phyloP scores from a whole-genome alignment of 2,888 invertebrate species.

The Tineola bisselliella region DNA sequence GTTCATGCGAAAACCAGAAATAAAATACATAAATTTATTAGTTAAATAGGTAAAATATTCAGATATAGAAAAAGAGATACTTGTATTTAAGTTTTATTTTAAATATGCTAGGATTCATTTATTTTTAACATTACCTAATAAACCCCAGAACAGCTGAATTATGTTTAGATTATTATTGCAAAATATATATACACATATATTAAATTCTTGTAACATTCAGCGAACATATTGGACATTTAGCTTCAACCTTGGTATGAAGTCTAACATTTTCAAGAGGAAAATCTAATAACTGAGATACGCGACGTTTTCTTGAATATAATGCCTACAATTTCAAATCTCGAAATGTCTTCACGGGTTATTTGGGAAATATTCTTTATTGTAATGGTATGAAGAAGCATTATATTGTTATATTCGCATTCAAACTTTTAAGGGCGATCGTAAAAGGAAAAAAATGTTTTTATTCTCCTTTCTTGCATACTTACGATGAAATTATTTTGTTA shows the following conservation, averaged over 20 bases:
- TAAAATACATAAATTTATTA: too few relatives aligned
- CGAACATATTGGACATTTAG: too few relatives aligned
- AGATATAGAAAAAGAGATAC: too few relatives aligned
- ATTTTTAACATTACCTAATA: too few relatives aligned
- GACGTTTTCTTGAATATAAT: conserved; percentile 39
- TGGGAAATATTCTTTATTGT: conserved; percentile 34
- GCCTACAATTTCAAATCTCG: conserved; percentile 50
- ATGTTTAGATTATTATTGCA: too few relatives aligned
- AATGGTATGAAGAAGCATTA: conserved; percentile 15
- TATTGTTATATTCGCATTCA: background rate
- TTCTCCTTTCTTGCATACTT: background rate
- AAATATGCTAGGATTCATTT: too few relatives aligned
- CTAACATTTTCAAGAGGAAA: conserved; percentile 21
- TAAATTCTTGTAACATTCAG: background rate
- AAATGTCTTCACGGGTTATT: conserved; percentile 39
- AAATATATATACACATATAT: background rate
- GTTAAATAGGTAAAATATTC: too few relatives aligned
- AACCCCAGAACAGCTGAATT: too few relatives aligned
- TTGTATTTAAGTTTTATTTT: too few relatives aligned
- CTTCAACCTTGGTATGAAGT: background rate
- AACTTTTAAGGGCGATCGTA: background rate
- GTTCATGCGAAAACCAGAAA: too few relatives aligned
- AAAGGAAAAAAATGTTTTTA: background rate
- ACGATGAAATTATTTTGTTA: background rate
- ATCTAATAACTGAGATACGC: conserved; percentile 48